Percentiles rank a stretch among this genome's conserved stretches.
Conservation (phyloP, 1,140 invertebrate species). For the Papilio polytes region DNA sequence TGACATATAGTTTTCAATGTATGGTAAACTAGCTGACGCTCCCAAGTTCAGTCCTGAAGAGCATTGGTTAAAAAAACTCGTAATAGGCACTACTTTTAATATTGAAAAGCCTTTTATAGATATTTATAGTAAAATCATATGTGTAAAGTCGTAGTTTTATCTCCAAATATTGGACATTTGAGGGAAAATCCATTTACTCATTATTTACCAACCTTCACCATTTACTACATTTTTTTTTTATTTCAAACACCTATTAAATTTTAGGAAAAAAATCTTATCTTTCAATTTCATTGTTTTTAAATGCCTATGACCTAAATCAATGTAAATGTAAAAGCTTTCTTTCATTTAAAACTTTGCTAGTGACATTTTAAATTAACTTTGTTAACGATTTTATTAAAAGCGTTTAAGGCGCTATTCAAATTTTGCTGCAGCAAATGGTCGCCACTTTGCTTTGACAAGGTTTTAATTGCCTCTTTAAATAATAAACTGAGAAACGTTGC, state of each 20-base stretch:
- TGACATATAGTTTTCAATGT: neutral
- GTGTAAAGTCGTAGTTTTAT: too few relatives aligned
- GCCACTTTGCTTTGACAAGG: constrained; percentile 13
- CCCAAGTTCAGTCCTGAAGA: neutral
- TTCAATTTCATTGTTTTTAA: too few relatives aligned
- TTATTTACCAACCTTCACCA: too few relatives aligned
- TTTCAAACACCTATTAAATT: neutral
- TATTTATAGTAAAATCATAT: too few relatives aligned
- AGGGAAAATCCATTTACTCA: too few relatives aligned
- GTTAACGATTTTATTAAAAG: neutral
- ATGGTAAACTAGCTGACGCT: neutral
- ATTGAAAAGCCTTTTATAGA: too few relatives aligned
- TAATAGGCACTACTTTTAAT: too few relatives aligned
- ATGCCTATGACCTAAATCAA: neutral
- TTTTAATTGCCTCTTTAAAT: constrained; percentile 16
- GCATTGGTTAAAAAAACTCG: too few relatives aligned
- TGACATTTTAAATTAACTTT: constrained; percentile 18
- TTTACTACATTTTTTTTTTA: neutral
- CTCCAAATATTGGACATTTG: too few relatives aligned
- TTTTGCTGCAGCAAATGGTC: neutral
- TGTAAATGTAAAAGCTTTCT: neutral
- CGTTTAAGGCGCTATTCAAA: constrained; percentile 17
- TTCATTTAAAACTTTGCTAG: neutral
- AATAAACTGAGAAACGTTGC: constrained; percentile 3
- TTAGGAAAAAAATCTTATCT: too few relatives aligned